Base-by-base conservation (phyloP, 2,797 vertebrate genomes). In the Australoheros facetus region DNA sequence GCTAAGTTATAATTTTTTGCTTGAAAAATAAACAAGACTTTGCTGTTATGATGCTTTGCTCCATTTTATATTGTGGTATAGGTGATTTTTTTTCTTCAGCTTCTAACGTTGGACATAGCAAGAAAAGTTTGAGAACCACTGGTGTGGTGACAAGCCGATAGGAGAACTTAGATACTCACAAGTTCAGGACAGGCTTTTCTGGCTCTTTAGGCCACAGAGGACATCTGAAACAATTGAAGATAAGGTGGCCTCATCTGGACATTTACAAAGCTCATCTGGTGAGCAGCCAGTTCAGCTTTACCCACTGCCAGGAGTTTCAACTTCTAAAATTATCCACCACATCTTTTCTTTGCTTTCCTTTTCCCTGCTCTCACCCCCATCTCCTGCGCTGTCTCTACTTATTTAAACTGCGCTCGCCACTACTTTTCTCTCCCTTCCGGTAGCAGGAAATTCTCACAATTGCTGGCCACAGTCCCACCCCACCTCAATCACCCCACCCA, bases 371-470 rank as follows among this genome's bases (percentile, higher is more conserved):
- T 66, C 54, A 79, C 70, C 71, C 82, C 82, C 80, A 75, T 75
- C 89, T 88, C 79, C 45, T 80, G 79, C 76, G 37, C 87, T 76
- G 83, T 57, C 34, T 83, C 62, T 78, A 80, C 83, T 86, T 79
- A 80, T 84, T 91, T 88, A 84, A 87, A 81, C 88, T 79, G 79
- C 56, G 57, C 81, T 85, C 70, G 30, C 86, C 83, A 87, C 88
- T 89, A 86, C 87, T 92, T 80, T 82, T 87, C 90, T 91, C 88
- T 91, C 93, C 85, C 93, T 95, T 96, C 95, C 95, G 95, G 95
- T 92, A 77, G 87, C 93, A 96, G 95, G 96, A 96, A 95, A 93
- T 94, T 95, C 95, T 95, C 95, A 96, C 95, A 96, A 95, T 95
- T 91, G 92, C 90, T 48, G 91, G 86, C 93, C 90, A 92, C 83